These are phyloP conservation scores for Telenomus remus DNA, from an alignment of 1,140 invertebrate species.

Conservation along the genomic window DNA sequence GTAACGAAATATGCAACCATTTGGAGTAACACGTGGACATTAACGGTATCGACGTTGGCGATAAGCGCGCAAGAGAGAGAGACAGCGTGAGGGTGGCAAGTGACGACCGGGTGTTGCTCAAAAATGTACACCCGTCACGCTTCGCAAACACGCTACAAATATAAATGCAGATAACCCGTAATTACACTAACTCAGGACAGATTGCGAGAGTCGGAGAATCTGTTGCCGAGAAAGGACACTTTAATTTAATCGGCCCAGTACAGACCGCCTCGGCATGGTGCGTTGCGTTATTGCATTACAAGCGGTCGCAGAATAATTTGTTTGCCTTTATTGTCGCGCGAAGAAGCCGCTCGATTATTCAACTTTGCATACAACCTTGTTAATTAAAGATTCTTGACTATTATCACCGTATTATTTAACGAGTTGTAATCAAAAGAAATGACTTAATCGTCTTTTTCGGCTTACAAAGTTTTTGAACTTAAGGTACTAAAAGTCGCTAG, in stretches of 20 bases:
- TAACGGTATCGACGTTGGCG: too few relatives aligned
- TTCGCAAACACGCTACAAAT: slow-evolving; percentile 44
- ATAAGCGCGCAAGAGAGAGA: too few relatives aligned
- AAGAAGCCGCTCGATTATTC: slow-evolving; percentile 47
- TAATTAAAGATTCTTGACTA: slow-evolving; percentile 33
- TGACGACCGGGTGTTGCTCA: slow-evolving; percentile 8
- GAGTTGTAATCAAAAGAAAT: too few relatives aligned
- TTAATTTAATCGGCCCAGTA: slow-evolving; percentile 49
- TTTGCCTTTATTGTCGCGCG: slow-evolving; percentile 31
- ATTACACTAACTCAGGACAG: slow-evolving; percentile 50
- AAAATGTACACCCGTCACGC: slow-evolving; percentile 35
- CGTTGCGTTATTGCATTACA: slow-evolving; percentile 46
- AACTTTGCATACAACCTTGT: slow-evolving; percentile 30
- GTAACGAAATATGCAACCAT: too few relatives aligned
- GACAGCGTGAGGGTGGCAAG: too few relatives aligned
- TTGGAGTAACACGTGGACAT: too few relatives aligned
- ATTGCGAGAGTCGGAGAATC: slow-evolving; percentile 48
- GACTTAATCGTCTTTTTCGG: too few relatives aligned
- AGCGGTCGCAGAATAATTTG: slow-evolving; percentile 33
- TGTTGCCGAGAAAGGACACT: slow-evolving; percentile 48
- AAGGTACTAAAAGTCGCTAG: too few relatives aligned
- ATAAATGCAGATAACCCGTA: slow-evolving; percentile 56
- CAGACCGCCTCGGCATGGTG: slow-evolving; percentile 20
- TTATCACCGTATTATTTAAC: slow-evolving; percentile 2
- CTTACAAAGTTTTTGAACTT: too few relatives aligned